Base-by-base conservation (phyloP, 2,888 invertebrate species). In the Crematogaster levior region DNA sequence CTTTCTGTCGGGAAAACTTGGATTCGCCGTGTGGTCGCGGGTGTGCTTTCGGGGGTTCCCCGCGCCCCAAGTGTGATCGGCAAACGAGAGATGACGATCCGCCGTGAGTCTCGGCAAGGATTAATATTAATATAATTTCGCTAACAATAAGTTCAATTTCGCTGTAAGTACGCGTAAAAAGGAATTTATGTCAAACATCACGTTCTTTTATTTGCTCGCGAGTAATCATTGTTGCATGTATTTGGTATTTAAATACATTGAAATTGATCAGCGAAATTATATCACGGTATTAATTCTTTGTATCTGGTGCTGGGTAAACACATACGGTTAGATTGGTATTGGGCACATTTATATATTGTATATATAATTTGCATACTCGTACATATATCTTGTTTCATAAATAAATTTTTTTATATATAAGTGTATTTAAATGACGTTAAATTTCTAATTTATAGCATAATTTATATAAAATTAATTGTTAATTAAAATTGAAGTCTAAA, bases 381-480 rank as follows among this genome's bases (percentile, higher is more conserved):
- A n/a, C n/a, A n/a, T n/a, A n/a, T n/a, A n/a, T n/a, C 24, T 40
- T 56, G 12, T 72, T 72, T 24, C 53, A 37, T n/a, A 72, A 56
- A n/a, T n/a, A n/a, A n/a, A n/a, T n/a, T n/a, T n/a, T n/a, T n/a
- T n/a, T n/a, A n/a, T n/a, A n/a, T n/a, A n/a, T n/a, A n/a, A n/a
- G n/a, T n/a, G n/a, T 72, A 56, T 1, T 27, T 40, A 72, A 43
- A 12, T 27, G 15, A 43, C 9, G 10, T n/a, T 24, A n/a, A n/a
- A 6, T 56, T 72, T 56, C 7, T 43, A 43, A 43, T 58, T 37
- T 18, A 70, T 46, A 40, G 5, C 15, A n/a, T 15, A 15, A 21
- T 43, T 48, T 15, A 3, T 48, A n/a, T 66, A 48, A 43, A 27
- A 56, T 60, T 60, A 60, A 30, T 60, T 30, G 21, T 34, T 21